A percentile compares a stretch with the other conserved stretches of the same genome.
Conservation (phyloP, 1,140 invertebrate species). For the Euwallacea fornicatus region DNA sequence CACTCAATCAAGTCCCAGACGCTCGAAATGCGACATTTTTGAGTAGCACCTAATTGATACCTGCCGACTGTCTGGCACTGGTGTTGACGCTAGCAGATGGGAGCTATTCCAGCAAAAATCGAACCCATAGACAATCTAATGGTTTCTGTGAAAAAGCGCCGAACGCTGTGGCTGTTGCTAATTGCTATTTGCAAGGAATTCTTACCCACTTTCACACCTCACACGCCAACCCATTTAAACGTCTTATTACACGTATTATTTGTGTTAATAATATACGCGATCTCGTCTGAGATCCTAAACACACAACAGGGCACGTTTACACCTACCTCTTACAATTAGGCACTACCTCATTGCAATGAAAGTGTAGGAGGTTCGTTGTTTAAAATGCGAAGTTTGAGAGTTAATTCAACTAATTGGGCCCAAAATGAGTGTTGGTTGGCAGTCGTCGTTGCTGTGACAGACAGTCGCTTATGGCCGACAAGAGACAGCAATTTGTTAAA, state of each 20-base stretch:
- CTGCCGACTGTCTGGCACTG: background rate
- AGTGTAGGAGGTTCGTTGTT: background rate
- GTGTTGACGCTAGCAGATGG: too few relatives aligned
- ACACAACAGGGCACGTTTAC: background rate
- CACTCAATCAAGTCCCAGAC: background rate
- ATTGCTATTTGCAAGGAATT: constrained; percentile 9
- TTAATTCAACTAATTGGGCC: constrained; percentile 54
- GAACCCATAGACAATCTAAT: too few relatives aligned
- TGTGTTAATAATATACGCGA: constrained; percentile 11
- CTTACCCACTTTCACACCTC: constrained; percentile 5
- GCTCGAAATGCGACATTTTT: background rate
- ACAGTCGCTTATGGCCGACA: constrained; percentile 46
- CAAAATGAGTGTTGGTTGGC: constrained; percentile 47
- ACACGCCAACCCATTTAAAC: constrained; percentile 9
- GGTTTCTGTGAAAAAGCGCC: too few relatives aligned
- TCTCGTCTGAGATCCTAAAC: background rate
- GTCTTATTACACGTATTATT: constrained; percentile 13
- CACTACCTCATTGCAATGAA: background rate
- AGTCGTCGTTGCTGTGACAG: constrained; percentile 44
- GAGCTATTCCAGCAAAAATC: too few relatives aligned
- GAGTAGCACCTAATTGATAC: background rate
- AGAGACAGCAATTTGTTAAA: constrained; percentile 53
- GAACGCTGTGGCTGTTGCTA: background rate
- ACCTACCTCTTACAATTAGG: background rate
- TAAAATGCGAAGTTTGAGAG: background rate